Evolutionary conservation across 2,113 vertebrate genomes (phyloP).

Genomic region (Phoenicopterus ruber): DNA sequence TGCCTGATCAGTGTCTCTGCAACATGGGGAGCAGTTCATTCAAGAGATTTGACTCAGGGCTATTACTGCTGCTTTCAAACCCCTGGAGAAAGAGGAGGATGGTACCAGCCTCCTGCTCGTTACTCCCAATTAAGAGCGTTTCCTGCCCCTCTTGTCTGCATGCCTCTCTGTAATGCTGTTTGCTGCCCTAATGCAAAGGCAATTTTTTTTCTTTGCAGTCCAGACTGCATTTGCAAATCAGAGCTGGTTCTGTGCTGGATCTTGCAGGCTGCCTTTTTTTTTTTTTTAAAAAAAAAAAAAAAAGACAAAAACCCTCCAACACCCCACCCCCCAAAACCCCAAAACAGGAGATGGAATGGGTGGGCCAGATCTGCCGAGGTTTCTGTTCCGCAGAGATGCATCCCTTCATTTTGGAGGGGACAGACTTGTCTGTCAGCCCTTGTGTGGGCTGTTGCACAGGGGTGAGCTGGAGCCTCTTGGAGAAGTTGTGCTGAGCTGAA

Average conservation of each 20-base stretch:
- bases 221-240: background rate
- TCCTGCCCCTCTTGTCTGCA: background rate
- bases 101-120: background rate
- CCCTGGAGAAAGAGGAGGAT: background rate
- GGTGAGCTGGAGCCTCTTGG: background rate
- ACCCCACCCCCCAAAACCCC: too few species aligned
- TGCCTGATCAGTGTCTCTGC: background rate
- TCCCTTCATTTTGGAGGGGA: background rate
- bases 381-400: background rate
- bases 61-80: background rate
- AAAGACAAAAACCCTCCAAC: too few species aligned
- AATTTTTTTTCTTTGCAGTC: background rate
- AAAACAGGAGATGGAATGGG: too few species aligned
- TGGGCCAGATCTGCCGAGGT: background rate
- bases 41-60: background rate
- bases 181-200: background rate
- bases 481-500: background rate
- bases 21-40: background rate
- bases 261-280: background rate
- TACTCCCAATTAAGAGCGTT: background rate
- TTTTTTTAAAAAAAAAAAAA: background rate
- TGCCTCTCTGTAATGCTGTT: background rate
- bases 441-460: background rate
- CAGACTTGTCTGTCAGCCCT: background rate
- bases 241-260: background rate